Base-by-base conservation (phyloP, 2,888 invertebrate genomes). In the Scaptomyza polygonia region DNA sequence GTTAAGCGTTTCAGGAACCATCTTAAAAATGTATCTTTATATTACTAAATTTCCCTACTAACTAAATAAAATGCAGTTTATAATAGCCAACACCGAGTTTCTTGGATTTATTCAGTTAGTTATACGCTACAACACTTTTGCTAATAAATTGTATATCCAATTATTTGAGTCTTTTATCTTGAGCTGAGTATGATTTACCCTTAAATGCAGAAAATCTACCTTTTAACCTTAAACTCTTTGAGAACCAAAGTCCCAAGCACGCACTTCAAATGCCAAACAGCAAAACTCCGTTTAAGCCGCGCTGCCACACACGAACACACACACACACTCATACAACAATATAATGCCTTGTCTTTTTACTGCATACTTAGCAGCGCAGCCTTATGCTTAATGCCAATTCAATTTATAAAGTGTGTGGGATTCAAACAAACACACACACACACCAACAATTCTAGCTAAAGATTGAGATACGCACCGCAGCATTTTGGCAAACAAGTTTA, bases 321-420 rank as follows among this genome's bases (percentile, higher is more conserved):
- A 62, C 42, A 21, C 27, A 16, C 43, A 21, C 21, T 16, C 43
- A 47, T 14, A 42, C 16, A 39, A 32, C 51, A 47, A 29, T 49
- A 44, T 59, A 39, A 42, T 51, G 63, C 55, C 57, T 66, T 73
- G 73, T 64, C 74, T 77, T 78, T 84, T 79, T 77, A 66, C 71
- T 74, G 77, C 75, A 72, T 77, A 82, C 79, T 82, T 70, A 85
- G 65, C 68, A 58, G 83, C 62, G 75, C 65, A 40, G 80, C 78
- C 80, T 85, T 82, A 75, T 76, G 76, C 83, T 78, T 85, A 82
- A 82, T 85, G 79, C 80, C 86, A 83, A 82, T 82, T 82, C 83
- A 82, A 82, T 82, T 82, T 82, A 72, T 71, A 82, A 82, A 77
- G 36, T 36, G 14, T 14, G 36, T 36, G 34, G 7, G 36, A 14